Conservation (phyloP, 2,113 vertebrate genomes). For the Catharus bicknelli region DNA sequence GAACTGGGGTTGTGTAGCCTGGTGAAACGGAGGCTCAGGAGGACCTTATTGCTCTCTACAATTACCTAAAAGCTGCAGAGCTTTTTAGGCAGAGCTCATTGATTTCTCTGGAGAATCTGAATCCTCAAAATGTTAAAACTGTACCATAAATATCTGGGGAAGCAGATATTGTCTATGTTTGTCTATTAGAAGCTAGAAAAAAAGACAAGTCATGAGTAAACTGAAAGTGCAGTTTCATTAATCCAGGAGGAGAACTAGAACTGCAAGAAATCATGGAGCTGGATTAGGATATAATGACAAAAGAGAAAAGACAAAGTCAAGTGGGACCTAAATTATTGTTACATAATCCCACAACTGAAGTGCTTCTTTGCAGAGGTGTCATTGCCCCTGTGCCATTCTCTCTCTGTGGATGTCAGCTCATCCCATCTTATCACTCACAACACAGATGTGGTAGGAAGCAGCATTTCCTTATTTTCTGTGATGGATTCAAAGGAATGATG, state of each 20-base stretch:
- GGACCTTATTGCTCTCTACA: neutral
- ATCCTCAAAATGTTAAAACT: neutral
- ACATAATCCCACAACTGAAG: neutral
- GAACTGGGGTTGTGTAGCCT: neutral
- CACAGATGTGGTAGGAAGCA: neutral
- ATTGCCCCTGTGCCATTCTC: neutral
- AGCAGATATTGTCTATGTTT: neutral
- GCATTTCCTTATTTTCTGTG: neutral
- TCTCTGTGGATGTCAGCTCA: neutral
- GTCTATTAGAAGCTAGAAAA: neutral
- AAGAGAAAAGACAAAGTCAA: neutral
- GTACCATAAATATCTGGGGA: neutral
- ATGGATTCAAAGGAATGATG: neutral
- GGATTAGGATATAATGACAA: neutral
- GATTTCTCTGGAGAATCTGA: neutral
- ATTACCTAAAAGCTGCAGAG: neutral
- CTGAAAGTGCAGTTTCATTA: neutral
- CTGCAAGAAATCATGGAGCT: neutral
- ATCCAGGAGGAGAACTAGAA: neutral
- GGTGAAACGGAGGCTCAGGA: neutral
- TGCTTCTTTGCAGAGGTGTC: neutral
- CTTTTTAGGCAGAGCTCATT: neutral
- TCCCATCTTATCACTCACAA: neutral
- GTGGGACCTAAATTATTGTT: neutral
- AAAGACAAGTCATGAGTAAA: neutral